These are phyloP conservation scores for Alligator sinensis DNA, from an alignment of 2,113 vertebrate species.

Conservation along the genomic window DNA sequence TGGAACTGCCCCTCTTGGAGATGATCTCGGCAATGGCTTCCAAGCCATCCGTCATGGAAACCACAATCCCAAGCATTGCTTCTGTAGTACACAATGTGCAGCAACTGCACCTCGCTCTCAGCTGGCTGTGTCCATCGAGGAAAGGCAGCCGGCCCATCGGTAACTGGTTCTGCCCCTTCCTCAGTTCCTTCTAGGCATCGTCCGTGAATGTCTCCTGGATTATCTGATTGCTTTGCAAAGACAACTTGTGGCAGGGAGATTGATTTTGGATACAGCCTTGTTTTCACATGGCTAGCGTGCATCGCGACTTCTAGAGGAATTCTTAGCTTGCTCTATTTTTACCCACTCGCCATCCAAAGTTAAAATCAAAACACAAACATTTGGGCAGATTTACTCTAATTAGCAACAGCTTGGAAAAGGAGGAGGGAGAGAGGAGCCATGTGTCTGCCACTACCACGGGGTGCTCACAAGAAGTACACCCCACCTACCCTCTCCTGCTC, in stretches of 20 bases:
- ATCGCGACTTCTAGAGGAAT: not conserved
- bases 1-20: conserved; percentile 10
- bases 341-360: not conserved
- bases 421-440: too few species aligned
- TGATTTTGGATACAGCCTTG: not conserved
- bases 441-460: too few species aligned
- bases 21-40: not conserved
- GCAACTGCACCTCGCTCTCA: rapidly evolving
- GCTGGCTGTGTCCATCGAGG: not conserved
- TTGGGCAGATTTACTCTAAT: not conserved
- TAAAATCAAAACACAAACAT: not conserved
- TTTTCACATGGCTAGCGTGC: not conserved
- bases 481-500: too few species aligned
- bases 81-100: rapidly evolving
- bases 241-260: rapidly evolving
- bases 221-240: rapidly evolving
- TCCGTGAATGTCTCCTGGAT: rapidly evolving
- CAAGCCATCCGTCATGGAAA: conserved; percentile 19
- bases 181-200: rapidly evolving
- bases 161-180: not conserved
- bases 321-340: not conserved
- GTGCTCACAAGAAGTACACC: too few species aligned
- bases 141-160: not conserved
- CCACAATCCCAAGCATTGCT: not conserved
- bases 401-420: not conserved